Evolutionary conservation across 2,113 vertebrate genomes (phyloP).

Genomic region (Tor tambroides): DNA sequence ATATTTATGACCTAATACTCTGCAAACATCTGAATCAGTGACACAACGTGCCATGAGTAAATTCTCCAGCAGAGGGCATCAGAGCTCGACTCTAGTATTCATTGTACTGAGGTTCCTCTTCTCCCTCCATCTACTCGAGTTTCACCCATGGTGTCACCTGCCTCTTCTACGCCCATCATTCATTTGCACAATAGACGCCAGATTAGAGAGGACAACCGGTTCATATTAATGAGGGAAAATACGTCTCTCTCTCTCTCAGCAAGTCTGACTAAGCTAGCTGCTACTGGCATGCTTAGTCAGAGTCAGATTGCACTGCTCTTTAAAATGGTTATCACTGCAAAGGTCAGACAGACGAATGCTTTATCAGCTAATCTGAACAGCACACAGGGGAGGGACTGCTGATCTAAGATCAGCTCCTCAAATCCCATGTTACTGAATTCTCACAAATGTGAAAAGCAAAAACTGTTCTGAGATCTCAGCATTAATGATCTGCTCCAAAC

Average conservation of each 20-base stretch:
- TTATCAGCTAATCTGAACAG: neutral
- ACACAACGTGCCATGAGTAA: neutral
- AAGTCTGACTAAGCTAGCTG: conserved; percentile 15
- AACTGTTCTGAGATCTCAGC: neutral
- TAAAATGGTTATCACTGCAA: conserved; percentile 28
- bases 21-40: neutral
- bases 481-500: conserved; percentile 6
- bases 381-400: neutral
- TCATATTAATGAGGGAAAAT: conserved; percentile 26
- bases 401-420: neutral
- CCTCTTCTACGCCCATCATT: conserved; percentile 26
- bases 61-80: conserved; percentile 36
- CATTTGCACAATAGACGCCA: conserved; percentile 16
- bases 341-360: conserved; percentile 22
- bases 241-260: neutral
- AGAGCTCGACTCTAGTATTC: neutral
- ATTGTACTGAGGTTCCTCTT: neutral
- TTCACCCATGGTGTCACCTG: conserved; percentile 29
- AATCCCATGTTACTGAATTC: neutral
- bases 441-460: neutral
- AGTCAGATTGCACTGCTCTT: conserved; percentile 39
- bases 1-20: neutral
- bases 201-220: conserved; percentile 6
- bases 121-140: conserved; percentile 7
- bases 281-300: neutral